A percentile compares a stretch with the other conserved stretches of the same genome.
Conservation (phyloP, 1,140 invertebrate genomes). For the Ptiloglossa arizonensis region DNA sequence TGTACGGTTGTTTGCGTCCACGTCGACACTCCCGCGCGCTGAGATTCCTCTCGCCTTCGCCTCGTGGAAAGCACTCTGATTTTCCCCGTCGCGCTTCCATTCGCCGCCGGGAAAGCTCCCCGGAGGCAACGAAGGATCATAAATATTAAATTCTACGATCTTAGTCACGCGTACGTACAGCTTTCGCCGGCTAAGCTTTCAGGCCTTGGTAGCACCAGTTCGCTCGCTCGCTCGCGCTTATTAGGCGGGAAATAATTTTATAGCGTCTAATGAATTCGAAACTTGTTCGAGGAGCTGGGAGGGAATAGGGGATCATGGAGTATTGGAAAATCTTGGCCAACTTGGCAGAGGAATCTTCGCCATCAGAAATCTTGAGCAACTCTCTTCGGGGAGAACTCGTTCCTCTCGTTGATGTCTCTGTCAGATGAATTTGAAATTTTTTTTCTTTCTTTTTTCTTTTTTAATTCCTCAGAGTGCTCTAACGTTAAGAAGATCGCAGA, state of each 20-base stretch:
- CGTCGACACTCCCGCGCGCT: neutral
- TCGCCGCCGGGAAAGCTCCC: neutral
- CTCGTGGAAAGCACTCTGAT: neutral
- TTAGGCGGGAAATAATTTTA: slow-evolving; percentile 26
- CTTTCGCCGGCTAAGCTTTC: neutral
- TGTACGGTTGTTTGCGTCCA: too few relatives aligned
- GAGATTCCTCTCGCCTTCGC: neutral
- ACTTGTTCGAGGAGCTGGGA: neutral
- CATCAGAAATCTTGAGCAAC: neutral
- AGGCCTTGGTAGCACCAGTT: too few relatives aligned
- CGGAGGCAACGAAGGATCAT: neutral
- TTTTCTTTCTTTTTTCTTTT: too few relatives aligned
- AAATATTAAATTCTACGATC: slow-evolving; percentile 7
- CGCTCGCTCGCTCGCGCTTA: neutral
- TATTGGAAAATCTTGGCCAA: too few relatives aligned
- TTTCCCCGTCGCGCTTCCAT: neutral
- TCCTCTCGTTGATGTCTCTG: too few relatives aligned
- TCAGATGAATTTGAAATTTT: too few relatives aligned
- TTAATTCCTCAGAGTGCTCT: too few relatives aligned
- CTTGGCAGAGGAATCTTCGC: neutral
- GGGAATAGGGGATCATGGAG: neutral
- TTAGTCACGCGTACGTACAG: neutral
- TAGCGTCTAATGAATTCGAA: slow-evolving; percentile 7
- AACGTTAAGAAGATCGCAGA: too few relatives aligned
- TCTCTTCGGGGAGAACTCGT: too few relatives aligned